Percentiles rank a stretch among this genome's conserved stretches.
Evolutionary conservation across 2,113 vertebrate genomes (phyloP).

Genomic region (Myrmecophaga tridactyla): DNA sequence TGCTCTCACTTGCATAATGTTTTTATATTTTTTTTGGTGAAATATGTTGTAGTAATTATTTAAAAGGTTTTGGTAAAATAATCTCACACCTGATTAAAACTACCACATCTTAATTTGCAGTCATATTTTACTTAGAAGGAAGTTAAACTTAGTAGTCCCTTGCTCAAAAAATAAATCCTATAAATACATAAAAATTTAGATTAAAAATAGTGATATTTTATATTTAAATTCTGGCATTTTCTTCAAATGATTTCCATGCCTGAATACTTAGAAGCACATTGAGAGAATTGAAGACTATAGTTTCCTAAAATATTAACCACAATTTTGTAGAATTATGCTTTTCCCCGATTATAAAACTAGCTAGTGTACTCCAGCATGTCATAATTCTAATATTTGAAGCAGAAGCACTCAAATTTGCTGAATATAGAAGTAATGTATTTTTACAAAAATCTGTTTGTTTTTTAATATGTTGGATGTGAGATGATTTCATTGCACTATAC

Average conservation of each 20-base stretch:
- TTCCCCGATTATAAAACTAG: slow-evolving; percentile 58
- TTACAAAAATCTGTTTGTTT: slow-evolving; percentile 41
- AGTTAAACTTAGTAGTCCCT: slow-evolving; percentile 58
- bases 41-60: slow-evolving; percentile 62
- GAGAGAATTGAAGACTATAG: slow-evolving; percentile 75
- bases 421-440: not conserved
- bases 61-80: slow-evolving; percentile 64
- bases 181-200: slow-evolving; percentile 64
- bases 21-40: slow-evolving; percentile 68
- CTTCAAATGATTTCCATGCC: slow-evolving; percentile 67
- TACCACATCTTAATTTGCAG: slow-evolving; percentile 65
- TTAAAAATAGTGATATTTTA: slow-evolving; percentile 62
- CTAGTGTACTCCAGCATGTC: not conserved
- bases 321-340: slow-evolving; percentile 57
- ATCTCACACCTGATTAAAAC: slow-evolving; percentile 58
- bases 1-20: slow-evolving; percentile 57
- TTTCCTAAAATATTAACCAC: slow-evolving; percentile 76
- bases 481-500: not conserved
- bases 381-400: slow-evolving; percentile 30
- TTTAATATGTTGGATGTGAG: not conserved
- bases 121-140: slow-evolving; percentile 68
- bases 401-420: not conserved
- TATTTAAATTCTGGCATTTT: slow-evolving; percentile 63
- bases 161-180: slow-evolving; percentile 52
- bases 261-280: slow-evolving; percentile 63